Conservation (phyloP, 2,797 vertebrate species). For the Platyrinchus mystaceus region DNA sequence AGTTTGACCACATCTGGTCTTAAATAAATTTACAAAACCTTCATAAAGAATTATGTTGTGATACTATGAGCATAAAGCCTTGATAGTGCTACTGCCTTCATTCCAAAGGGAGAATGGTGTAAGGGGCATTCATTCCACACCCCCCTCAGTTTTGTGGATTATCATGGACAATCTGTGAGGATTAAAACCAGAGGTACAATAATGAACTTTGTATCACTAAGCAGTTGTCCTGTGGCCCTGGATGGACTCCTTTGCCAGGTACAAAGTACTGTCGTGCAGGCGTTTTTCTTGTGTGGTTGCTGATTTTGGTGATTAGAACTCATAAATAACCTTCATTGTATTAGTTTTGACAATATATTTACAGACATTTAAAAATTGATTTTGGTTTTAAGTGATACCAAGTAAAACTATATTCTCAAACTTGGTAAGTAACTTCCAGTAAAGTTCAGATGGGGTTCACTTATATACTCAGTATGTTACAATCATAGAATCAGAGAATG, state of each 20-base stretch:
- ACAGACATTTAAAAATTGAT: not conserved
- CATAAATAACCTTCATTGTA: not conserved
- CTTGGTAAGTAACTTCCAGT: not conserved
- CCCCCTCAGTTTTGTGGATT: not conserved
- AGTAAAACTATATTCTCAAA: not conserved
- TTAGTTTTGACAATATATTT: not conserved
- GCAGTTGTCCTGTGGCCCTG: not conserved
- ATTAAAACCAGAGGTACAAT: not conserved
- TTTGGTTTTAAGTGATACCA: not conserved
- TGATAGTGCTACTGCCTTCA: not conserved
- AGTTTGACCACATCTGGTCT: not conserved
- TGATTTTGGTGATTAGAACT: not conserved
- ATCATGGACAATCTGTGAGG: not conserved
- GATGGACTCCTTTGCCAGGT: not conserved
- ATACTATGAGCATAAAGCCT: not conserved
- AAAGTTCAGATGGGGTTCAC: not conserved
- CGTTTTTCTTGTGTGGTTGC: not conserved
- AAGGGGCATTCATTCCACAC: not conserved
- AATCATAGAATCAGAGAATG: not conserved
- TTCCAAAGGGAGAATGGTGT: not conserved
- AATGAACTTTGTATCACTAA: not conserved
- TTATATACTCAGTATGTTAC: not conserved
- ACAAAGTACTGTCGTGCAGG: not conserved
- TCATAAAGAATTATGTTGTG: not conserved
- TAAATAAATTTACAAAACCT: not conserved